Percentiles rank a stretch among this genome's conserved stretches.
These are phyloP conservation scores for Paramuricea clavata DNA, from an alignment of 92 coral and sea anemone species.

Conservation along the genomic window DNA sequence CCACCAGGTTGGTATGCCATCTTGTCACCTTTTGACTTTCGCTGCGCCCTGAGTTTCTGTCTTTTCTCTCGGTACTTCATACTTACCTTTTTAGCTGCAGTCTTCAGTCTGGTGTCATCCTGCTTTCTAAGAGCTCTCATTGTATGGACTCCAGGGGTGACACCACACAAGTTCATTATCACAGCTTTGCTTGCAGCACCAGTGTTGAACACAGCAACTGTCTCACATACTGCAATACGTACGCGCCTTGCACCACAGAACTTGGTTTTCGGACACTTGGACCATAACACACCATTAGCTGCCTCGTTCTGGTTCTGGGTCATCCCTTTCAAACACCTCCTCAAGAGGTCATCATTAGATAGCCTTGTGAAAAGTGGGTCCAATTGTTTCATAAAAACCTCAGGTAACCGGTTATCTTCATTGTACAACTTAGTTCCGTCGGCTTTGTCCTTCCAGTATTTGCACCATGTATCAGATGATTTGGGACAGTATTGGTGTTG, in stretches of 20 bases:
- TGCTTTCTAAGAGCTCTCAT: too few relatives aligned
- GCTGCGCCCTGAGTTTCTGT: too few relatives aligned
- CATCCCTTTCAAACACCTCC: constrained; percentile 65
- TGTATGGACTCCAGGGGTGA: constrained; percentile 36
- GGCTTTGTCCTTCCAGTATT: constrained; percentile 65
- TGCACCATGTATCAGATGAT: constrained; percentile 67
- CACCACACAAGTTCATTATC: constrained; percentile 29
- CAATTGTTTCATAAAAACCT: constrained; percentile 63
- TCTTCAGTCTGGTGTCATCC: too few relatives aligned
- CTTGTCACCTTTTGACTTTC: too few relatives aligned
- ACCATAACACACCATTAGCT: constrained; percentile 74
- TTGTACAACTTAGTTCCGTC: constrained; percentile 48
- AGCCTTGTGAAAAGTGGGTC: constrained; percentile 61
- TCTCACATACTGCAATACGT: constrained; percentile 67
- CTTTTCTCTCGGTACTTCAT: too few relatives aligned
- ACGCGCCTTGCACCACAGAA: constrained; percentile 73
- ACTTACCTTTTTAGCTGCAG: too few relatives aligned
- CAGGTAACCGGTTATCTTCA: constrained; percentile 55
- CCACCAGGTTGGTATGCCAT: too few relatives aligned
- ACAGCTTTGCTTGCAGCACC: constrained; percentile 74
- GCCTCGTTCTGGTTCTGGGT: constrained; percentile 76
- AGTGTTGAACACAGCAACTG: constrained; percentile 67
- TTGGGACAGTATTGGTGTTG: constrained; percentile 70
- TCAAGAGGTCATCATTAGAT: constrained; percentile 54
- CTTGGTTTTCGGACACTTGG: constrained; percentile 69